Percentiles rank a stretch among this genome's conserved stretches.
Conservation (phyloP, 2,113 vertebrate species). For the Tragelaphus strepsiceros region DNA sequence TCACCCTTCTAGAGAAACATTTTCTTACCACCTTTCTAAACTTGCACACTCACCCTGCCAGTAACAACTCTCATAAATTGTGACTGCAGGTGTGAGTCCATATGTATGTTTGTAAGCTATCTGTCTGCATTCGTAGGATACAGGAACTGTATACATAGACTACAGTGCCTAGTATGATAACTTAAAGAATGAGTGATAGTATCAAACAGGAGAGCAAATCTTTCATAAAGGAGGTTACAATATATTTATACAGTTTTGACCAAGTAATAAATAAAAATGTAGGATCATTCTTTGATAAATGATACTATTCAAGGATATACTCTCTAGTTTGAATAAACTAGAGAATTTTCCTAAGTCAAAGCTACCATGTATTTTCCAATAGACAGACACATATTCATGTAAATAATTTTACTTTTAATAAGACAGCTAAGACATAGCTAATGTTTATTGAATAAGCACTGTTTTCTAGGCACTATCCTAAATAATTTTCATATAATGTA, state of each 20-base stretch:
- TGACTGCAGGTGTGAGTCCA: background rate
- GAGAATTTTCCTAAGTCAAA: background rate
- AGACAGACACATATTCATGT: background rate
- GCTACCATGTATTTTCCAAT: background rate
- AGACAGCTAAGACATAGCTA: background rate
- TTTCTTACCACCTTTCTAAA: background rate
- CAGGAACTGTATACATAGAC: background rate
- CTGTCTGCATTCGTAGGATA: background rate
- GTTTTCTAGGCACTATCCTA: background rate
- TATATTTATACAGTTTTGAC: background rate
- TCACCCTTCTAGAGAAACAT: background rate
- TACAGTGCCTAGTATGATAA: background rate
- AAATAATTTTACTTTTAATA: background rate
- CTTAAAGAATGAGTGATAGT: background rate
- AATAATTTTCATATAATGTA: background rate
- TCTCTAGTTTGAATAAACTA: background rate
- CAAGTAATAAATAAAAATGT: background rate
- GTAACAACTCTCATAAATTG: background rate
- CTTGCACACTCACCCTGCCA: background rate
- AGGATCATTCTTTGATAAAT: background rate
- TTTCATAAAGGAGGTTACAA: background rate
- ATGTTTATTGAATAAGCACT: background rate
- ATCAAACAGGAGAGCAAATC: background rate
- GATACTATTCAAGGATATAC: background rate
- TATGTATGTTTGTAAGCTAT: background rate